phyloP scores from a whole-genome alignment of 2,888 invertebrate species.

The Maniola hyperantus region DNA sequence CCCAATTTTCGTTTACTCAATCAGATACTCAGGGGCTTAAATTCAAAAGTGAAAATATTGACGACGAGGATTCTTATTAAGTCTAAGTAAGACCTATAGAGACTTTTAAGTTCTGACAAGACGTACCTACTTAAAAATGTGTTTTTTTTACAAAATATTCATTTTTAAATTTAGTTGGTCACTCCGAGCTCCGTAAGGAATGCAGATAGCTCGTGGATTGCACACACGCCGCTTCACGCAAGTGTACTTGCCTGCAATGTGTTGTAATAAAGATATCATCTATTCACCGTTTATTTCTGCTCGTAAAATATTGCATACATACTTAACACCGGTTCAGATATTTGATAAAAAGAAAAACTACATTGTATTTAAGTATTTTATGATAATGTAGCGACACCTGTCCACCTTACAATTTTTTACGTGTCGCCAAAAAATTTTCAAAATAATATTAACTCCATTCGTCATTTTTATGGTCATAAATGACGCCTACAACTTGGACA shows the following conservation, averaged over 20 bases:
- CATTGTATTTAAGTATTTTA: neutral
- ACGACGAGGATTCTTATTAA: no score
- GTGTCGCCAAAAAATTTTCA: no score
- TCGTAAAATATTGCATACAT: conserved; percentile 29
- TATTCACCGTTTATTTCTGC: conserved; percentile 29
- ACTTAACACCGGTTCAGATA: conserved; percentile 18
- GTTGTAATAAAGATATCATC: conserved; percentile 39
- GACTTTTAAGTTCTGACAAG: no score
- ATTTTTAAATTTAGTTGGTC: neutral
- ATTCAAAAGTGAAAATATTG: no score
- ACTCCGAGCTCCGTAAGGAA: conserved; percentile 1
- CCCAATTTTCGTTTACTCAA: no score
- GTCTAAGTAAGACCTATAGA: no score
- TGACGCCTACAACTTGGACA: no score
- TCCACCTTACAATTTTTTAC: no score
- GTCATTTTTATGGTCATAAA: no score
- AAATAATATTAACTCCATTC: no score
- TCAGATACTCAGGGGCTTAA: no score
- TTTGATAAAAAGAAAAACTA: neutral
- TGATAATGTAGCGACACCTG: neutral
- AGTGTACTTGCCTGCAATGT: neutral
- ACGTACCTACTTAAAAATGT: no score
- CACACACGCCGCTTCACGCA: conserved; percentile 5
- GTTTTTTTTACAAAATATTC: neutral
- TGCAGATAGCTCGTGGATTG: conserved; percentile 5